Conservation (phyloP, 1,140 invertebrate genomes). For the Acromyrmex echinatior region DNA sequence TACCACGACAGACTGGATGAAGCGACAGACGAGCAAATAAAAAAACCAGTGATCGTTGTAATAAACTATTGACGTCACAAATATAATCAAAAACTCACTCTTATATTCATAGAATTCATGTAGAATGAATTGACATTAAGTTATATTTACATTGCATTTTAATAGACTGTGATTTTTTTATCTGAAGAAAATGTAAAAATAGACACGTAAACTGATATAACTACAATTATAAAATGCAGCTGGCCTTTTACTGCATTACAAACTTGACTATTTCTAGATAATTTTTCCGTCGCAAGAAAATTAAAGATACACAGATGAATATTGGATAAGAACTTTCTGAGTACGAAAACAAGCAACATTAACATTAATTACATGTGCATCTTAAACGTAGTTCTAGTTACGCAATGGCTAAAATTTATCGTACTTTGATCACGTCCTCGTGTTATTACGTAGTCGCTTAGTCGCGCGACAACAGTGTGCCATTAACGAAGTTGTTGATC, state of each 20-base stretch:
- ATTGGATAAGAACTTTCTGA: constrained; percentile 47
- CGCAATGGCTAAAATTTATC: constrained; percentile 51
- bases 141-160: neutral
- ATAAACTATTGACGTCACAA: neutral
- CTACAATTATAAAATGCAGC: constrained; percentile 16
- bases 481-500: constrained; percentile 57
- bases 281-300: neutral
- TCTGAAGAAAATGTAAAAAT: neutral
- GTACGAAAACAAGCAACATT: constrained; percentile 7
- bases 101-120: neutral
- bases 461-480: constrained; percentile 19
- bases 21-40: neutral
- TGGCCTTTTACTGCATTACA: neutral
- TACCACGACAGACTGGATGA: neutral
- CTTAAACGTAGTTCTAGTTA: constrained; percentile 34
- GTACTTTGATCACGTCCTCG: neutral
- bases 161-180: neutral
- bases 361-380: constrained; percentile 41
- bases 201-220: neutral
- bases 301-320: constrained; percentile 14
- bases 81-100: neutral
- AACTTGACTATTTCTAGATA: constrained; percentile 5
- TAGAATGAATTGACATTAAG: constrained; percentile 5
- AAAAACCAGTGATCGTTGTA: neutral
- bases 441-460: constrained; percentile 34